Conservation (phyloP, 1,140 invertebrate species). For the Caenorhabditis brenneri region DNA sequence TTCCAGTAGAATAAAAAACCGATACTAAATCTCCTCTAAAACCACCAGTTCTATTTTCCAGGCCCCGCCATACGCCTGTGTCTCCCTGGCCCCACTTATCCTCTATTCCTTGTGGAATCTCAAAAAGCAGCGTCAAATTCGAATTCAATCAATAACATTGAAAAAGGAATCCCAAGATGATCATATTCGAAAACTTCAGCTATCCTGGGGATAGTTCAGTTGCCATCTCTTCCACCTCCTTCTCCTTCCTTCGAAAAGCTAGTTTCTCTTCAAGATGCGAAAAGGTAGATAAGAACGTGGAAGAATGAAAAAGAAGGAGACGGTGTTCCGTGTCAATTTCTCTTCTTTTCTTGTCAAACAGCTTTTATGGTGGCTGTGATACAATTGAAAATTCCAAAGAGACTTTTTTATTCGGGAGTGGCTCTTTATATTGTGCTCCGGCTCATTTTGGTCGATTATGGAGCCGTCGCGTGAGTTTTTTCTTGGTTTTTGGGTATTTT, state of each 20-base stretch:
- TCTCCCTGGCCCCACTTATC: neutral
- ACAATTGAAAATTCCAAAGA: neutral
- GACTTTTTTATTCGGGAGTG: neutral
- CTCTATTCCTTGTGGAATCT: constrained; percentile 10
- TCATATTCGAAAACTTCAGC: constrained; percentile 1
- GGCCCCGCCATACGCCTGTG: constrained; percentile 20
- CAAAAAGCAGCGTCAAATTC: constrained; percentile 9
- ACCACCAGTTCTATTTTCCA: too few species aligned
- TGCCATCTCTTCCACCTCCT: neutral
- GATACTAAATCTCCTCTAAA: too few species aligned
- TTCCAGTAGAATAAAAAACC: too few species aligned
- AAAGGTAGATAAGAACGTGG: constrained; percentile 5
- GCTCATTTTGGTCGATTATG: neutral
- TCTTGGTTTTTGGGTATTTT: too few species aligned
- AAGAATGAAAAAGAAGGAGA: constrained; percentile 27
- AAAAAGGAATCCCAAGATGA: constrained; percentile 12
- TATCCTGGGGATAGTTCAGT: neutral
- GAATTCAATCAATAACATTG: constrained; percentile 1
- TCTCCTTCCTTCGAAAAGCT: neutral
- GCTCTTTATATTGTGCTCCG: neutral
- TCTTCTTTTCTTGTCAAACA: neutral
- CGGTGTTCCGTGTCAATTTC: neutral
- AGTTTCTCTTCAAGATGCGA: constrained; percentile 1
- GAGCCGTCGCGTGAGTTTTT: neutral
- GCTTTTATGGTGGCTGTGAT: neutral